A percentile compares a stretch with the other conserved stretches of the same genome.
These are phyloP conservation scores for Linnaemya vulpina DNA, from an alignment of 2,888 invertebrate species.

Conservation along the genomic window DNA sequence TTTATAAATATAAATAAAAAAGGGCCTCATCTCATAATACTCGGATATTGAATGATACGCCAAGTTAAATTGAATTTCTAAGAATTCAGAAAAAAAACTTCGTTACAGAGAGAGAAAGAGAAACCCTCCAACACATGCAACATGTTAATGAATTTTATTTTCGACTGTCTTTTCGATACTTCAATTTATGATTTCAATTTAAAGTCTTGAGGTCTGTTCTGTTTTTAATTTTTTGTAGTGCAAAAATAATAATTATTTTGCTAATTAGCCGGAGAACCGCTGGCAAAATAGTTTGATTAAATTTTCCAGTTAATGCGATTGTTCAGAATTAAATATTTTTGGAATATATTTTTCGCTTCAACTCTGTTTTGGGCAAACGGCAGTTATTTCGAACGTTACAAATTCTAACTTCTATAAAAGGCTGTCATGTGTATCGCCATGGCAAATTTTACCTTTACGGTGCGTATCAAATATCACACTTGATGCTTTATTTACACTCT, in stretches of 20 bases:
- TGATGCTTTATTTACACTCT: slow-evolving; percentile 73
- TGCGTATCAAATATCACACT: slow-evolving; percentile 81
- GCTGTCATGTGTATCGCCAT: slow-evolving; percentile 66
- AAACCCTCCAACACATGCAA: slow-evolving; percentile 28
- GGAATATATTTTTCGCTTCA: too few relatives aligned
- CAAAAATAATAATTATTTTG: slow-evolving; percentile 35
- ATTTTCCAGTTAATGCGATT: too few relatives aligned
- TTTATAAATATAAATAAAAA: slow-evolving; percentile 44
- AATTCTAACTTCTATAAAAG: slow-evolving; percentile 36
- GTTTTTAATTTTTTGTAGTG: too few relatives aligned
- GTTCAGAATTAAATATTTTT: too few relatives aligned
- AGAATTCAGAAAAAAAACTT: slow-evolving; percentile 46
- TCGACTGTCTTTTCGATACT: slow-evolving; percentile 35
- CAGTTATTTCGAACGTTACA: neutral
- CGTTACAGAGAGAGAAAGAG: neutral
- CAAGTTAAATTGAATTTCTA: slow-evolving; percentile 71
- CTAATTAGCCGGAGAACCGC: slow-evolving; percentile 32
- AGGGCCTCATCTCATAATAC: slow-evolving; percentile 56
- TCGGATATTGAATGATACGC: slow-evolving; percentile 68
- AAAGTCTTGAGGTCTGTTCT: neutral
- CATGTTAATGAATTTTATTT: slow-evolving; percentile 42
- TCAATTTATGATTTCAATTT: slow-evolving; percentile 40
- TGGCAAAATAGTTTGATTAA: neutral
- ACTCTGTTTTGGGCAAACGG: neutral
- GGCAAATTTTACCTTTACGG: slow-evolving; percentile 72